These are phyloP conservation scores for Vultur gryphus DNA, from an alignment of 2,797 vertebrate species.

Conservation along the genomic window DNA sequence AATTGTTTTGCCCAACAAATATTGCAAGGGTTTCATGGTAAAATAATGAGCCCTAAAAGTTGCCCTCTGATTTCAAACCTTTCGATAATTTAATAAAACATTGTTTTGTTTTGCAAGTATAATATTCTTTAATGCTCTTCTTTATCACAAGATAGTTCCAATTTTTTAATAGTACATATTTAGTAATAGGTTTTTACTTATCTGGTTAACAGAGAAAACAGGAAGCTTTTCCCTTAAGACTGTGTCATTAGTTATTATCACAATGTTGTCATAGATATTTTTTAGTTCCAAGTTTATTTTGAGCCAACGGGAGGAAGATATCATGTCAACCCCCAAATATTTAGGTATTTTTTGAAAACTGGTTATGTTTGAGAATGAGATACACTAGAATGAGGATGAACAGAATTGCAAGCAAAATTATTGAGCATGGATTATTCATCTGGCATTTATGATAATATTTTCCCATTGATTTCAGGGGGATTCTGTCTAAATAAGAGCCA, in stretches of 20 bases:
- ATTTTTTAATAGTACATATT: neutral
- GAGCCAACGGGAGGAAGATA: conserved; percentile 41
- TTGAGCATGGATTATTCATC: neutral
- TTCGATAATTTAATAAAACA: neutral
- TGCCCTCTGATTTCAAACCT: neutral
- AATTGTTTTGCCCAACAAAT: neutral
- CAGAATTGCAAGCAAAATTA: neutral
- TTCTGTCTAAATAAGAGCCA: neutral
- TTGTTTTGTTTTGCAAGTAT: neutral
- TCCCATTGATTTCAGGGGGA: neutral
- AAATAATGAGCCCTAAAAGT: neutral
- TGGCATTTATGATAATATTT: neutral
- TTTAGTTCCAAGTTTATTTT: conserved; percentile 43
- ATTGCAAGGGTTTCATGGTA: neutral
- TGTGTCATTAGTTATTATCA: conserved; percentile 14
- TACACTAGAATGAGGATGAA: neutral
- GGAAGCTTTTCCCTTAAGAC: neutral
- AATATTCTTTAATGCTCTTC: neutral
- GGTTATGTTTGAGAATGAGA: neutral
- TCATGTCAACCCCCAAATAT: neutral
- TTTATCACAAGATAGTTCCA: neutral
- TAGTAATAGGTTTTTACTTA: neutral
- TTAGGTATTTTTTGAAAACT: neutral
- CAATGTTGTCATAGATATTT: neutral
- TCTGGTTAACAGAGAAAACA: neutral